Evolutionary conservation across 1,140 invertebrate genomes (phyloP).

Genomic region (Parasteatoda tepidariorum): DNA sequence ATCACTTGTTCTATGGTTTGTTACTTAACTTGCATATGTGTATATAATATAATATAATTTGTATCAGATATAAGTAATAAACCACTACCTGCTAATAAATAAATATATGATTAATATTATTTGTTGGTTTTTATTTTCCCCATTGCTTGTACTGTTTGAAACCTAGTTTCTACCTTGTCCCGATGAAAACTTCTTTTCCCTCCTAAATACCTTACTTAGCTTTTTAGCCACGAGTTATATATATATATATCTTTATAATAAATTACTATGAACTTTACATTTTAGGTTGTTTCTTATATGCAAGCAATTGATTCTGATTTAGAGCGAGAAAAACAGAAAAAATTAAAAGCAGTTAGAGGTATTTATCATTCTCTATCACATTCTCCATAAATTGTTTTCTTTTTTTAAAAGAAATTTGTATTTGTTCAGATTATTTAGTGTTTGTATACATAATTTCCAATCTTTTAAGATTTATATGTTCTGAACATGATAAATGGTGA

Average conservation of each 20-base stretch:
- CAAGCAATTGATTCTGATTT: constrained; percentile 46
- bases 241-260: not conserved
- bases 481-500: not conserved
- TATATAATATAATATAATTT: no score
- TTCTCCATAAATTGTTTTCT: not conserved
- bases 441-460: not conserved
- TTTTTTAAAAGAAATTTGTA: not conserved
- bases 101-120: no score
- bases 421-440: not conserved
- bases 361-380: not conserved
- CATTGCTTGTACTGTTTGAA: no score
- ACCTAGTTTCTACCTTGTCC: no score
- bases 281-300: constrained; percentile 53
- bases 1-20: no score
- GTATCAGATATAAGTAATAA: no score
- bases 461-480: not conserved
- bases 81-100: no score
- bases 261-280: not conserved
- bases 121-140: no score
- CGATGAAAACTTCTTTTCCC: no score
- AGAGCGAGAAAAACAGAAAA: constrained; percentile 57
- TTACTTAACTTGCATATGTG: no score
- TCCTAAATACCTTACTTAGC: no score
- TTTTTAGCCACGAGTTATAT: no score
- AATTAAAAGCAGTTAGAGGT: constrained; percentile 46